Evolutionary conservation across 1,140 invertebrate genomes (phyloP).

Genomic region (Euglossa dilemma): DNA sequence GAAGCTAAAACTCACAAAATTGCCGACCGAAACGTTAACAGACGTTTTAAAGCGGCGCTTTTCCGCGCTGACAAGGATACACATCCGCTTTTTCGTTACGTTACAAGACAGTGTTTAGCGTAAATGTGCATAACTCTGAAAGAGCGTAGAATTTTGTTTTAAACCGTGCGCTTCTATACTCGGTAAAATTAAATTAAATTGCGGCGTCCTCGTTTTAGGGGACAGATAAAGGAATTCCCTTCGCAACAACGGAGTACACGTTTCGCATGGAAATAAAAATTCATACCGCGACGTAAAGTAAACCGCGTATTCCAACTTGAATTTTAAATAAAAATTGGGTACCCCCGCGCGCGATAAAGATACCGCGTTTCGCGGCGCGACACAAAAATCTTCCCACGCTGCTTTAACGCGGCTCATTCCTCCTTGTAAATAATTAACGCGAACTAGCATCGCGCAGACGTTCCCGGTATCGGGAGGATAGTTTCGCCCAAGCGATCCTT

Average conservation of each 20-base stretch:
- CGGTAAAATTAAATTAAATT: slow-evolving; percentile 25
- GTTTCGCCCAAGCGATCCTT: neutral
- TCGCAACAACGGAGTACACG: neutral
- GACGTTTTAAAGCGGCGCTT: neutral
- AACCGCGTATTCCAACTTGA: neutral
- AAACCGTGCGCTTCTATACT: slow-evolving; percentile 1
- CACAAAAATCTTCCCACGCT: neutral
- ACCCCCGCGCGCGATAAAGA: no score
- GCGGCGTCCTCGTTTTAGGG: neutral
- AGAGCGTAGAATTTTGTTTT: slow-evolving; percentile 22
- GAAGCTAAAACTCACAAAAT: neutral
- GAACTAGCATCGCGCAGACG: no score
- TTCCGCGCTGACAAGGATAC: neutral
- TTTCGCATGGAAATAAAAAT: neutral
- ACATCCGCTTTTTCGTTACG: neutral
- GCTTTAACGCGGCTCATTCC: no score
- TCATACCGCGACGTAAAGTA: neutral
- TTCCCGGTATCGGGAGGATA: neutral
- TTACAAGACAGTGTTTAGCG: slow-evolving; percentile 10
- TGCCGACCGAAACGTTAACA: neutral
- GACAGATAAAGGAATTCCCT: slow-evolving; percentile 5
- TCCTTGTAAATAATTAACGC: no score
- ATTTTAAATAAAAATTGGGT: neutral
- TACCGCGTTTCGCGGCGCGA: no score
- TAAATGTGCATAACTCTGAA: neutral